phyloP scores from a whole-genome alignment of 1,140 invertebrate genomes.

The Chrysoperla carnea region DNA sequence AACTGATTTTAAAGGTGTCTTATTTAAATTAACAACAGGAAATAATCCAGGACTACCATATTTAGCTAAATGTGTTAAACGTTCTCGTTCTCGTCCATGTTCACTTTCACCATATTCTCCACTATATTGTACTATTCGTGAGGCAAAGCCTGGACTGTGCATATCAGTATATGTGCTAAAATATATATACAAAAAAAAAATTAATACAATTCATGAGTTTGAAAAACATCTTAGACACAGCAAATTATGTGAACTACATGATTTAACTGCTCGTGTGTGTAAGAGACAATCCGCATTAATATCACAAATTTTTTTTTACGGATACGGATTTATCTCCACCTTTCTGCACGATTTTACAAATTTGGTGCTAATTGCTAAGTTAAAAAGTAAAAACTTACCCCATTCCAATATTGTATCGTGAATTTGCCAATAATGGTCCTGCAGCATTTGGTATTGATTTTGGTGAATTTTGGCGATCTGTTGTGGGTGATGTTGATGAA shows the following conservation, averaged over 20 bases:
- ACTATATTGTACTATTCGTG: conserved; percentile 24
- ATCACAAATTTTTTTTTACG: too few species aligned
- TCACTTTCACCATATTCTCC: conserved; percentile 13
- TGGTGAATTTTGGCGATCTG: too few species aligned
- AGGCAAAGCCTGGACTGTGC: conserved; percentile 24
- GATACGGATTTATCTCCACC: too few species aligned
- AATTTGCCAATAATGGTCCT: conserved; percentile 14
- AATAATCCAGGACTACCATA: conserved; percentile 20
- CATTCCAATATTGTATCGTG: conserved; percentile 12
- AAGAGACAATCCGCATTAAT: too few species aligned
- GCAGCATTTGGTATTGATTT: conserved; percentile 3
- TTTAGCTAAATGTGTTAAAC: conserved; percentile 11
- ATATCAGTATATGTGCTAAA: conserved; percentile 20
- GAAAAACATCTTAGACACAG: too few species aligned
- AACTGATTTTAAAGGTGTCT: conserved; percentile 15
- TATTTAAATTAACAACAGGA: conserved; percentile 17
- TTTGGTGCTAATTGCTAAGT: too few species aligned
- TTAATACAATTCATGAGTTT: background rate
- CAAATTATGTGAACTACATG: too few species aligned
- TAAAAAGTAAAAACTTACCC: conserved; percentile 7
- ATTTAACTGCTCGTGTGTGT: too few species aligned
- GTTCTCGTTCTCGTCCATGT: background rate
- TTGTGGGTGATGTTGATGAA: background rate
- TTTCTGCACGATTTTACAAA: too few species aligned
- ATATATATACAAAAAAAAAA: conserved; percentile 2